Evolutionary conservation across 2,888 invertebrate species (phyloP), one percentile per base, ranked within the genome.

Genomic region (Cerastoderma edule): DNA sequence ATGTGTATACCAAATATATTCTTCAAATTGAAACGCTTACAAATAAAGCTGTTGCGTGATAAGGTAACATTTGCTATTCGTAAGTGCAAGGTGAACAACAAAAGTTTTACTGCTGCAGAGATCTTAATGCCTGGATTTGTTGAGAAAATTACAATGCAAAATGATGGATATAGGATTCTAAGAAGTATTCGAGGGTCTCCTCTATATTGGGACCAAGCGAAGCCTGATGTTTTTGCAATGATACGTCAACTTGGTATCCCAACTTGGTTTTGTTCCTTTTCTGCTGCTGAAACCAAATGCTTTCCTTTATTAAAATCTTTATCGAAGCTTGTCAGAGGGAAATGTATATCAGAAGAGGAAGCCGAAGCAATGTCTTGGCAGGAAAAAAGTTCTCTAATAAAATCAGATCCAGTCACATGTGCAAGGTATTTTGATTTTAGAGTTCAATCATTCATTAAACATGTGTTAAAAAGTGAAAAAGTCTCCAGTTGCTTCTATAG

Each of bases 11-110:
- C 75, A 27, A 78, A 75, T 28, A 50, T 78, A 3, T 77, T 81
- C 27, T 75, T 72, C 54, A 78, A 80, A 50, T 22, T 78, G 57
- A 78, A 78, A 54, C 69, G 75, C 22, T 64, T 78, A 35, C 80
- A 78, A n/a, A n/a, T n/a, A n/a, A n/a, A n/a, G n/a, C n/a, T n/a
- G 30, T 64, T 80, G 16, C 57, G 56, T 16, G 81, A 75, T 24
- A 72, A 70, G 53, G 67, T 75, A 1, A 32, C n/a, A n/a, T n/a
- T 78, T 35, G 68, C 78, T n/a, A 69, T 78, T 33, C 46, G 81
- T 22, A 78, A 75, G 53, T 77, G 67, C 27, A 77, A 74, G 67
- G 13, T 33, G 10, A 44, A 66, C 10, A 30, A 44, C 24, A 35
- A 30, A 10, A 67, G 67, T 27, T 24, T 68, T 16, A 72, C 72